These are phyloP conservation scores for Ataeniobius toweri DNA, from an alignment of 2,797 vertebrate genomes.

Conservation along the genomic window DNA sequence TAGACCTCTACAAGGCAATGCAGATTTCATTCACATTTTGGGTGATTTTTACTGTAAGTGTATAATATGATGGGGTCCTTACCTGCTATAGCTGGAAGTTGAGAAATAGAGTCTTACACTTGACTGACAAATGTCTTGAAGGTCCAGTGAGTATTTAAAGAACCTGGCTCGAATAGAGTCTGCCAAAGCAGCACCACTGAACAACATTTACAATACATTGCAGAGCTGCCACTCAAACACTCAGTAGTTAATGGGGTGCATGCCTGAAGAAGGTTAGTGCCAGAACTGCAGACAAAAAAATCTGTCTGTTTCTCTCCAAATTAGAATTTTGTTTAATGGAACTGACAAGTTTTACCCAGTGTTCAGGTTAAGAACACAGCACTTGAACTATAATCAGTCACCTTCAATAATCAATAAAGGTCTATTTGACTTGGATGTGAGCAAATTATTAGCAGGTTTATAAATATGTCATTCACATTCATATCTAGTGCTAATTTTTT, in stretches of 20 bases:
- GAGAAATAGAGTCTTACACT: neutral
- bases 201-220: neutral
- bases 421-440: neutral
- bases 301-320: neutral
- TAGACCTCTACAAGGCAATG: too few relatives aligned
- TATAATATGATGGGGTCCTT: too few relatives aligned
- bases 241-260: neutral
- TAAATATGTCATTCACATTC: slow-evolving; percentile 6
- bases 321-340: neutral
- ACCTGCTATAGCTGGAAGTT: neutral
- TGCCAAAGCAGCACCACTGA: neutral
- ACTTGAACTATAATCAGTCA: neutral
- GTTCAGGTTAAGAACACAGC: neutral
- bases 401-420: neutral
- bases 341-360: neutral
- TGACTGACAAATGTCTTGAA: neutral
- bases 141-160: neutral
- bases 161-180: neutral
- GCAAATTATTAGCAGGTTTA: neutral
- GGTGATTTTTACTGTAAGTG: neutral
- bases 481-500: neutral
- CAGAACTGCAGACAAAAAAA: neutral
- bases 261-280: neutral
- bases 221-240: neutral
- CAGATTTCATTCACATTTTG: neutral